Evolutionary conservation across 1,140 invertebrate genomes (phyloP).

Genomic region (Catajapyx aquilonaris): DNA sequence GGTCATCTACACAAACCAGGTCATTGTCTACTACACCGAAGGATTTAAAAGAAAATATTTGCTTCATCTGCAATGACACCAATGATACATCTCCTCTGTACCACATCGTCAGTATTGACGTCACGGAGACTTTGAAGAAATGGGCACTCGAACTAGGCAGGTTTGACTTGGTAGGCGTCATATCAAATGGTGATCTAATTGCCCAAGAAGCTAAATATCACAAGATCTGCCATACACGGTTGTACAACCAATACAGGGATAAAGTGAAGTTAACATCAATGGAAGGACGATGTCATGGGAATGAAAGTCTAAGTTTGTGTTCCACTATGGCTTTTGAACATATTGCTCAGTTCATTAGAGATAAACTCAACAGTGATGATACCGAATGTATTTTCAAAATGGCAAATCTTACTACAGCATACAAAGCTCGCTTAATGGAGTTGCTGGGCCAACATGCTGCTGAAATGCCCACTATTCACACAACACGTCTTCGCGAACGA

Average conservation of each 20-base stretch:
- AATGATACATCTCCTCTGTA: slow-evolving; percentile 1
- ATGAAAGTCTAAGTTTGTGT: too few species aligned
- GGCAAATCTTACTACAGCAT: neutral
- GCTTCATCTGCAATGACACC: neutral
- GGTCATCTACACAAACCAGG: neutral
- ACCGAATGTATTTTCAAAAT: neutral
- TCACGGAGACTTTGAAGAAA: slow-evolving; percentile 4
- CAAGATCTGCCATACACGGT: slow-evolving; percentile 1
- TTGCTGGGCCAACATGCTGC: neutral
- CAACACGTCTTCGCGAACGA: neutral
- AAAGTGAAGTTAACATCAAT: neutral
- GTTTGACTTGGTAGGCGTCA: slow-evolving; percentile 7
- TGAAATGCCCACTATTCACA: neutral
- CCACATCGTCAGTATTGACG: neutral
- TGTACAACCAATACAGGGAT: slow-evolving; percentile 1
- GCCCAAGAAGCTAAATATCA: slow-evolving; percentile 10
- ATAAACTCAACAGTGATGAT: neutral
- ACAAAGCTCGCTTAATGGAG: neutral
- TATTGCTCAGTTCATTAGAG: too few species aligned
- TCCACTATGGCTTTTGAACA: too few species aligned
- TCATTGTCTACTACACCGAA: neutral
- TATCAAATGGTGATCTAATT: slow-evolving; percentile 7
- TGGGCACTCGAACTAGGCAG: slow-evolving; percentile 7
- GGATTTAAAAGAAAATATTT: slow-evolving; percentile 1
- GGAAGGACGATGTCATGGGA: too few species aligned